A percentile compares a stretch with the other conserved stretches of the same genome.
Conservation (phyloP, 2,797 vertebrate genomes). For the Atherinosoma microstoma region DNA sequence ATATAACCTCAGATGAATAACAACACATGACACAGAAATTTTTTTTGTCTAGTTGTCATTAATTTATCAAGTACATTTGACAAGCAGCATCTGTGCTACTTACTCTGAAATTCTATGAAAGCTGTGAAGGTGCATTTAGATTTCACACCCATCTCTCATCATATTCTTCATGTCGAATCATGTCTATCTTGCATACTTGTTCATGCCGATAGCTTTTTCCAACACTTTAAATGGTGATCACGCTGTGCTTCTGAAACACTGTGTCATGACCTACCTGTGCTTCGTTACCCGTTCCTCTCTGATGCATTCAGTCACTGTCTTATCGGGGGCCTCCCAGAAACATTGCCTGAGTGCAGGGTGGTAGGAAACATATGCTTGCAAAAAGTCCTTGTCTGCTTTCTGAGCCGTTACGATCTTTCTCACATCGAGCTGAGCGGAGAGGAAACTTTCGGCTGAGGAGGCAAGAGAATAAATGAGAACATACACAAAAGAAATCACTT, state of each 20-base stretch:
- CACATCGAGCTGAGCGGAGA: conserved; percentile 81
- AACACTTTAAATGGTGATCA: not conserved
- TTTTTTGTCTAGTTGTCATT: too few species aligned
- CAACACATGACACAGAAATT: too few species aligned
- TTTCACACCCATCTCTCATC: too few species aligned
- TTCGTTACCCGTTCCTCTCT: conserved; percentile 39
- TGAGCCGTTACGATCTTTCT: conserved; percentile 70
- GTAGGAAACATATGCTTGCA: conserved; percentile 85
- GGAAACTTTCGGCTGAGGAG: conserved; percentile 85
- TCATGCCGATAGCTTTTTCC: not conserved
- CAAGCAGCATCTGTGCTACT: too few species aligned
- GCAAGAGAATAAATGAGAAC: conserved; percentile 14
- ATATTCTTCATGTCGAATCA: too few species aligned
- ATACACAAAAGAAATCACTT: too few species aligned
- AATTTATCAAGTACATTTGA: too few species aligned
- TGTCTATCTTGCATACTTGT: not conserved
- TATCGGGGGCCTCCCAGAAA: conserved; percentile 85
- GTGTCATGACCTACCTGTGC: conserved; percentile 59
- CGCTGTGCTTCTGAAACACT: not conserved
- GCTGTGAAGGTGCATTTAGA: too few species aligned
- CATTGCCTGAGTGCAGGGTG: conserved; percentile 85
- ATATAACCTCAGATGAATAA: too few species aligned
- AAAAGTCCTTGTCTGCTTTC: conserved; percentile 77
- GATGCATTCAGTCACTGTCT: conserved; percentile 71
- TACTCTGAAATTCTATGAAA: too few species aligned